A percentile compares a stretch with the other conserved stretches of the same genome.
Evolutionary conservation across 1,140 invertebrate genomes (phyloP).

Genomic region (Nymphalis io): DNA sequence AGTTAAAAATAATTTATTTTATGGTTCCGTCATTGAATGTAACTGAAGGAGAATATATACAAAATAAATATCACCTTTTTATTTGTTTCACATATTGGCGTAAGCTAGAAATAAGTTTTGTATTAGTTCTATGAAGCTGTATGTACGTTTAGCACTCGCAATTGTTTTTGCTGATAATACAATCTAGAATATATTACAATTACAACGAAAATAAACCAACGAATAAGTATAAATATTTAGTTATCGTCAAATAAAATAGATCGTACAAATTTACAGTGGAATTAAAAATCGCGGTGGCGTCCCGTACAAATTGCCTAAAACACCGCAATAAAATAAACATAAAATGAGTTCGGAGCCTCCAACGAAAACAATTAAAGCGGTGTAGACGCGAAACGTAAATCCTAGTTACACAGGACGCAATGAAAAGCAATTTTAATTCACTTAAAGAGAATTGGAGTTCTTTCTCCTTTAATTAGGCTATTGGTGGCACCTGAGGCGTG

Average conservation of each 20-base stretch:
- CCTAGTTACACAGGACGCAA: slow-evolving; percentile 51
- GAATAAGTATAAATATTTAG: not conserved
- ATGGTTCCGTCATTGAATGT: too few relatives aligned
- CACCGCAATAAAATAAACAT: slow-evolving; percentile 35
- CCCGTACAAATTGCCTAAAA: slow-evolving; percentile 30
- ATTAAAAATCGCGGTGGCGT: slow-evolving; percentile 25
- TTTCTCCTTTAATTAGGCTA: slow-evolving; percentile 72
- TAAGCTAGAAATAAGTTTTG: too few relatives aligned
- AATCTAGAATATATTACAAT: too few relatives aligned
- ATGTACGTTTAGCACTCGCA: too few relatives aligned
- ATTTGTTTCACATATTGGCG: too few relatives aligned
- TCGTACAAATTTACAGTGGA: slow-evolving; percentile 28
- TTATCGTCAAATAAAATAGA: slow-evolving; percentile 1
- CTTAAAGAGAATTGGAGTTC: slow-evolving; percentile 57
- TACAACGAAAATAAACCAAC: not conserved
- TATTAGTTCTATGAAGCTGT: too few relatives aligned
- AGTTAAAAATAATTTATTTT: too few relatives aligned
- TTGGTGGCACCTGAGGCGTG: slow-evolving; percentile 66
- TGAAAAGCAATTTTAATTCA: slow-evolving; percentile 64
- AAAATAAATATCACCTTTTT: too few relatives aligned
- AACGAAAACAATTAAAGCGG: slow-evolving; percentile 43
- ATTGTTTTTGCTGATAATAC: too few relatives aligned
- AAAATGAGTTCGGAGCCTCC: slow-evolving; percentile 38
- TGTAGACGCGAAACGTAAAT: slow-evolving; percentile 47
- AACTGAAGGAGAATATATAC: too few relatives aligned